Conservation (phyloP, 64 coral and sea anemone genomes). For the Astreopora myriophthalma region DNA sequence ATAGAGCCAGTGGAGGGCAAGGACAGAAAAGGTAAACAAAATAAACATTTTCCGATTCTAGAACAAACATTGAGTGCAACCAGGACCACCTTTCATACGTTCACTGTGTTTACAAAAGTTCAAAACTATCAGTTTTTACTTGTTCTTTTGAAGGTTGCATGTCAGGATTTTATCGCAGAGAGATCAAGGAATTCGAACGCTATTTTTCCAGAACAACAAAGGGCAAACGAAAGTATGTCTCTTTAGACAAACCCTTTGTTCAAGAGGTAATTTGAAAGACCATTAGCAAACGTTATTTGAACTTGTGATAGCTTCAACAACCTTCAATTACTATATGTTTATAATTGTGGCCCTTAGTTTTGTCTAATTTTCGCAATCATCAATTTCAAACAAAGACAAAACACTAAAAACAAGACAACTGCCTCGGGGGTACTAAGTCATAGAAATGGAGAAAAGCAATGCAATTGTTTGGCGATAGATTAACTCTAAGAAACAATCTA, state of each 20-base stretch:
- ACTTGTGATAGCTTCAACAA: slow-evolving; percentile 15
- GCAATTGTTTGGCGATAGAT: slow-evolving; percentile 17
- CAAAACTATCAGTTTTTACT: neutral
- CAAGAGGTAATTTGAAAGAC: neutral
- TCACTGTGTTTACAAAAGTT: neutral
- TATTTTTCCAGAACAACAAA: neutral
- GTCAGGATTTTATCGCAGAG: slow-evolving; percentile 1
- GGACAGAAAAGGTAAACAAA: neutral
- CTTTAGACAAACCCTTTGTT: slow-evolving; percentile 24
- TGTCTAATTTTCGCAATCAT: slow-evolving; percentile 18
- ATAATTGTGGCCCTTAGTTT: slow-evolving; percentile 20
- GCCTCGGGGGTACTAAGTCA: neutral
- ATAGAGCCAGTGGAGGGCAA: neutral
- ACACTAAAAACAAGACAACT: neutral
- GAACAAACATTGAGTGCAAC: neutral
- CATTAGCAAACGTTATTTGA: slow-evolving; percentile 28
- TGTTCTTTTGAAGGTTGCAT: neutral
- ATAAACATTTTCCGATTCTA: slow-evolving; percentile 28
- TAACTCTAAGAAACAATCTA: slow-evolving; percentile 9
- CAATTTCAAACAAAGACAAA: slow-evolving; percentile 3
- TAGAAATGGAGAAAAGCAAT: neutral
- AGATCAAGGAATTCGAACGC: slow-evolving; percentile 7
- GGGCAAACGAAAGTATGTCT: neutral
- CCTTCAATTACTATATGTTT: slow-evolving; percentile 14
- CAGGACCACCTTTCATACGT: neutral